Conservation (phyloP, 2,797 vertebrate genomes). For the Tauraco hartlaubi region DNA sequence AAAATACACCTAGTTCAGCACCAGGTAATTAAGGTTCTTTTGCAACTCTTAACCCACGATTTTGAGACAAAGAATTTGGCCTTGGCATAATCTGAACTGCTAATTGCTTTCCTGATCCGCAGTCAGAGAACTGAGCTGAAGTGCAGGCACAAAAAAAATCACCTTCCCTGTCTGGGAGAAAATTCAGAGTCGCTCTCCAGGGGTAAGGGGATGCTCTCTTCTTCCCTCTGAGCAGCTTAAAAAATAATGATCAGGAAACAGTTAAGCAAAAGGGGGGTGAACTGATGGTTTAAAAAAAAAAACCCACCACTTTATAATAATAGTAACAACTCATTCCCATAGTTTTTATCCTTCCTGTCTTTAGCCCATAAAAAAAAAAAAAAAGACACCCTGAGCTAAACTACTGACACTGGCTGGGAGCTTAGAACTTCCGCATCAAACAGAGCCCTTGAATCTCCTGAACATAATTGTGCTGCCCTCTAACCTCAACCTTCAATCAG, state of each 20-base stretch:
- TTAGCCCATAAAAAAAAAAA: slow-evolving; percentile 79
- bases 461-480: slow-evolving; percentile 98
- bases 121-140: slow-evolving; percentile 21
- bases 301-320: slow-evolving; percentile 81
- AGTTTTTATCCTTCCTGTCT: slow-evolving; percentile 84
- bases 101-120: slow-evolving; percentile 44
- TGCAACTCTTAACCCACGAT: slow-evolving; percentile 48
- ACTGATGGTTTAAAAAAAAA: slow-evolving; percentile 51
- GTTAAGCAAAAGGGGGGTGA: slow-evolving; percentile 75
- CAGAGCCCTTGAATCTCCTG: slow-evolving; percentile 87
- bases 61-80: slow-evolving; percentile 58
- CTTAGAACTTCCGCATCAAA: slow-evolving; percentile 97
- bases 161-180: not conserved
- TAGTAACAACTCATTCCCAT: slow-evolving; percentile 83
- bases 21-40: slow-evolving; percentile 58
- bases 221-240: slow-evolving; percentile 50
- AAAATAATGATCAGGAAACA: slow-evolving; percentile 73
- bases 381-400: slow-evolving; percentile 81
- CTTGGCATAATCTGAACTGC: slow-evolving; percentile 54
- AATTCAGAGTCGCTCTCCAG: slow-evolving; percentile 1
- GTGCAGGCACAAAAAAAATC: not conserved
- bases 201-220: slow-evolving; percentile 8
- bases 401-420: slow-evolving; percentile 87
- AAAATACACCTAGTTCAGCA: slow-evolving; percentile 31
- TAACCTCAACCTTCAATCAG: slow-evolving; percentile 93